These are phyloP conservation scores for Bembecia ichneumoniformis DNA, from an alignment of 2,888 invertebrate genomes.

Conservation along the genomic window DNA sequence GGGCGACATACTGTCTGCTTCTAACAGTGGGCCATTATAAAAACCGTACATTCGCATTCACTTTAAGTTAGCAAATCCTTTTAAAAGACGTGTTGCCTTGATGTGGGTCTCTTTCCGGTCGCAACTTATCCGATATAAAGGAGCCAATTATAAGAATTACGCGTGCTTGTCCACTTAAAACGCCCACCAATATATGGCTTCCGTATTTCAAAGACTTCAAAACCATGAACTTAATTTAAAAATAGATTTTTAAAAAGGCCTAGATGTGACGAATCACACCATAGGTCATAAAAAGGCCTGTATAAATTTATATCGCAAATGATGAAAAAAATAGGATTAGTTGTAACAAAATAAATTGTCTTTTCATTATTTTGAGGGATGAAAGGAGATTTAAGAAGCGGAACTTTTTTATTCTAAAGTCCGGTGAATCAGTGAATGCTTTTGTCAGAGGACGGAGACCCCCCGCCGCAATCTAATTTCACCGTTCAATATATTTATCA, in stretches of 20 bases:
- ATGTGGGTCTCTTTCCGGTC: constrained; percentile 66
- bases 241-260: too few relatives aligned
- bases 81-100: constrained; percentile 44
- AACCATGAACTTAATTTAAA: constrained; percentile 50
- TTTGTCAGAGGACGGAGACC: constrained; percentile 42
- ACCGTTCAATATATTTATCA: constrained; percentile 22
- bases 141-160: constrained; percentile 63
- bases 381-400: constrained; percentile 10
- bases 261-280: not conserved
- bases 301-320: not conserved
- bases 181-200: constrained; percentile 46
- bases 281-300: too few relatives aligned
- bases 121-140: constrained; percentile 33
- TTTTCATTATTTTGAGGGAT: constrained; percentile 9
- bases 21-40: constrained; percentile 29
- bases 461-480: constrained; percentile 52
- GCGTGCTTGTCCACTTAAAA: constrained; percentile 35
- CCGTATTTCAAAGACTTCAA: constrained; percentile 59
- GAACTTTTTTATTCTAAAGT: constrained; percentile 33
- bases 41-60: constrained; percentile 37
- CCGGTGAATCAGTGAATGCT: constrained; percentile 33
- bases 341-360: constrained; percentile 19
- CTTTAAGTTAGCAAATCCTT: constrained; percentile 58
- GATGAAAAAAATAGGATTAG: not conserved
- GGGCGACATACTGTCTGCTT: constrained; percentile 60